Conservation (phyloP, 1,140 invertebrate species). For the Microvelia longipes region DNA sequence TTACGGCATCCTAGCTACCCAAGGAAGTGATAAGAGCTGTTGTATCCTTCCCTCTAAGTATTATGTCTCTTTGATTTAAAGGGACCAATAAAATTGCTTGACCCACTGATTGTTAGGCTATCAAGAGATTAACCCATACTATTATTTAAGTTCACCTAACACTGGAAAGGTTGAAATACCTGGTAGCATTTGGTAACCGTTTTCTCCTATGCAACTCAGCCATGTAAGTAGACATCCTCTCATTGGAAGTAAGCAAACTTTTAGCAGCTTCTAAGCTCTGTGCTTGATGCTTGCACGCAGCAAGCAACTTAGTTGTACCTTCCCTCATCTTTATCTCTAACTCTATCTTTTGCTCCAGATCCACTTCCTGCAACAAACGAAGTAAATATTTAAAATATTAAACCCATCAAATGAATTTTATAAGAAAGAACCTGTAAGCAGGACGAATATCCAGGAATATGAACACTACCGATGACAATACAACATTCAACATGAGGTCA, state of each 20-base stretch:
- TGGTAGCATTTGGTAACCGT: conserved; percentile 6
- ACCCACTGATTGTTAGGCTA: no score
- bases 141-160: no score
- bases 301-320: conserved; percentile 48
- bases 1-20: no score
- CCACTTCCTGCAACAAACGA: conserved; percentile 37
- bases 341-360: conserved; percentile 54
- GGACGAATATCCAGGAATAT: conserved; percentile 4
- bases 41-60: no score
- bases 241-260: conserved; percentile 48
- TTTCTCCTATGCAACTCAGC: conserved; percentile 42
- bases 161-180: no score
- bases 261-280: conserved; percentile 53
- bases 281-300: conserved; percentile 44
- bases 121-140: no score
- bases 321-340: conserved; percentile 59
- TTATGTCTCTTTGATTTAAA: no score
- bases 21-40: no score
- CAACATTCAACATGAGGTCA: no score
- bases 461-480: no score
- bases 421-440: not conserved
- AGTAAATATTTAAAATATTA: no score
- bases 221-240: conserved; percentile 51
- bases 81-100: no score
- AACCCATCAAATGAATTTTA: not conserved